These are phyloP conservation scores for Diogma glabrata DNA, from an alignment of 2,888 invertebrate genomes.

Conservation along the genomic window DNA sequence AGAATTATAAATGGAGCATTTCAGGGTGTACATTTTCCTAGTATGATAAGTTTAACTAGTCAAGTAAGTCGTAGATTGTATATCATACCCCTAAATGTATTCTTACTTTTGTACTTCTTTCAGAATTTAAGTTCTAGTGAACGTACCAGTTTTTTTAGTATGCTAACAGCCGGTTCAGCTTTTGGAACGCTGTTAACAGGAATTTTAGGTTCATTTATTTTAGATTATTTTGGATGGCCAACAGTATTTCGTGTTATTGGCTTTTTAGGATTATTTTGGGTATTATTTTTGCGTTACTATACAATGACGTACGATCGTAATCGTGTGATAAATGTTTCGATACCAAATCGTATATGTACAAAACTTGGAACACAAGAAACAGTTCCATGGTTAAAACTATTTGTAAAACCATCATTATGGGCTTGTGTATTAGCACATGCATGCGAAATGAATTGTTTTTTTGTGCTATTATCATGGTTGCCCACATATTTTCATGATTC, in stretches of 20 bases:
- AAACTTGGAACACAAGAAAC: slow-evolving; percentile 29
- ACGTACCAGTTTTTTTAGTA: slow-evolving; percentile 52
- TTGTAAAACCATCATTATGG: slow-evolving; percentile 50
- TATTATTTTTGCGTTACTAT: slow-evolving; percentile 43
- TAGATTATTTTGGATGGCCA: slow-evolving; percentile 53
- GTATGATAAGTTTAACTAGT: slow-evolving; percentile 55
- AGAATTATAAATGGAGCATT: slow-evolving; percentile 52
- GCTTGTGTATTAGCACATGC: slow-evolving; percentile 59
- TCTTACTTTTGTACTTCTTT: slow-evolving; percentile 7
- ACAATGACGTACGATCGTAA: slow-evolving; percentile 35
- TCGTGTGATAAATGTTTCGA: slow-evolving; percentile 34
- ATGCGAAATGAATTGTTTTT: slow-evolving; percentile 60
- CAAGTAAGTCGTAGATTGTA: slow-evolving; percentile 25
- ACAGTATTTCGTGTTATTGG: slow-evolving; percentile 52
- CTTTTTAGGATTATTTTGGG: slow-evolving; percentile 45
- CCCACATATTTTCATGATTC: slow-evolving; percentile 63
- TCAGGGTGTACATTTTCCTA: slow-evolving; percentile 57
- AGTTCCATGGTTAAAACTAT: slow-evolving; percentile 49
- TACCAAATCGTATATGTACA: slow-evolving; percentile 31
- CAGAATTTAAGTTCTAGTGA: slow-evolving; percentile 49
- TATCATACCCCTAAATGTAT: neutral
- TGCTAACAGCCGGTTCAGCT: slow-evolving; percentile 49
- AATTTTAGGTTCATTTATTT: slow-evolving; percentile 50
- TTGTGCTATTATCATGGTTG: slow-evolving; percentile 58
- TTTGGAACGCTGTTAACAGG: slow-evolving; percentile 54